Percentiles rank a stretch among this genome's conserved stretches.
These are phyloP conservation scores for Cephalopterus ornatus DNA, from an alignment of 2,113 vertebrate genomes.

Conservation along the genomic window DNA sequence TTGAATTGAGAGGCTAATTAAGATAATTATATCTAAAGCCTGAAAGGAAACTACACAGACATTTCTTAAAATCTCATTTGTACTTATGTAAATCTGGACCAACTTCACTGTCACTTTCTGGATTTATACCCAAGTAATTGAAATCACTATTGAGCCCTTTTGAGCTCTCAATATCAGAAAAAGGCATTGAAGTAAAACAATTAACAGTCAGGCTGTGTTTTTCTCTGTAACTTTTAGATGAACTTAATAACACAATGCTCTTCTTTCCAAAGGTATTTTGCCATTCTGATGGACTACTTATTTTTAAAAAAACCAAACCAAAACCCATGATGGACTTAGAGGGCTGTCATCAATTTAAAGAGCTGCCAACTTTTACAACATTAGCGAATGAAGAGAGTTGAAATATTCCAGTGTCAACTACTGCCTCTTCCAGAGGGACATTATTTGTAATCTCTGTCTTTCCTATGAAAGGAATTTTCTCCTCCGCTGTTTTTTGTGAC, in stretches of 20 bases:
- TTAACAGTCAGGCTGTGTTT: not conserved
- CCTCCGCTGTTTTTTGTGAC: not conserved
- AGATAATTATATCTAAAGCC: slow-evolving; percentile 38
- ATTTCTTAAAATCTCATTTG: slow-evolving; percentile 43
- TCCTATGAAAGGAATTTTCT: not conserved
- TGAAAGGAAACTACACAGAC: slow-evolving; percentile 22
- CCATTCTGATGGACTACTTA: not conserved
- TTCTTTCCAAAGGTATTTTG: not conserved
- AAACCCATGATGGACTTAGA: not conserved
- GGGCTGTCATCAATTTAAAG: not conserved
- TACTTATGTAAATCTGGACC: slow-evolving; percentile 28
- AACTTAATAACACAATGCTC: not conserved
- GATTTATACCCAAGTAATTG: slow-evolving; percentile 25
- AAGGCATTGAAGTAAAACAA: slow-evolving; percentile 18
- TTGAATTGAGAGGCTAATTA: slow-evolving; percentile 56
- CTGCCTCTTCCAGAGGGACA: not conserved
- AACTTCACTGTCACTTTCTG: not conserved
- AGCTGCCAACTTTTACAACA: not conserved
- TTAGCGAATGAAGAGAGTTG: not conserved
- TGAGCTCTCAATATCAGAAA: slow-evolving; percentile 2
- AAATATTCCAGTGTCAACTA: not conserved
- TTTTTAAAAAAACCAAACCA: not conserved
- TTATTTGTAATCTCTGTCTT: not conserved
- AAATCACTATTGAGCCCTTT: not conserved
- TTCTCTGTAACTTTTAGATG: not conserved